A percentile compares a stretch with the other conserved stretches of the same genome.
Conservation (phyloP, 2,888 invertebrate genomes). For the Zaprionus lineosus region DNA sequence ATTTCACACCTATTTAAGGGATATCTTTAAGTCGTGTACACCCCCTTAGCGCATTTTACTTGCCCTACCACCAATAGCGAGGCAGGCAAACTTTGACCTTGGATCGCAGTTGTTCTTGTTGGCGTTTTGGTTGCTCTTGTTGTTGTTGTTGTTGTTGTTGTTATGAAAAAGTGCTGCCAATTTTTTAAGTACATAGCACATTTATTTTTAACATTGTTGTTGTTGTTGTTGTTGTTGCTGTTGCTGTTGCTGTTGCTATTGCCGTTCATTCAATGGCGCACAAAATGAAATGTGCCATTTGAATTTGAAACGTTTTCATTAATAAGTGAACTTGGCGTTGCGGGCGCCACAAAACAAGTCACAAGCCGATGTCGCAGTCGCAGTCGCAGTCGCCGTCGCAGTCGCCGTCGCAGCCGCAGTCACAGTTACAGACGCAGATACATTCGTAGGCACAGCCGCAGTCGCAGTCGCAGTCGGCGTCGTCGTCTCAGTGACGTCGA, state of each 20-base stretch:
- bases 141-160: background rate
- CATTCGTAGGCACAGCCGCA: conserved; percentile 1
- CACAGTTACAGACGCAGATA: background rate
- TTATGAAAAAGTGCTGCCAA: conserved; percentile 59
- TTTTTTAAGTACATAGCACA: conserved; percentile 25
- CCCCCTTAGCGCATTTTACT: conserved; percentile 1
- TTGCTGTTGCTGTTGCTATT: conserved; percentile 15
- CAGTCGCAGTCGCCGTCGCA: conserved; percentile 2
- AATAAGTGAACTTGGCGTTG: conserved; percentile 60
- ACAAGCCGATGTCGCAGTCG: conserved; percentile 28
- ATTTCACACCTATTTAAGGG: no score
- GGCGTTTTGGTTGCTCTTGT: background rate
- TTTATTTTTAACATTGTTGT: conserved; percentile 36
- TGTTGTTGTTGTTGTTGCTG: background rate
- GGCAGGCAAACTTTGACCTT: conserved; percentile 68
- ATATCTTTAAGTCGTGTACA: background rate
- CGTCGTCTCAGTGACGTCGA: conserved; percentile 5
- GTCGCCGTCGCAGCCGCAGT: conserved; percentile 8
- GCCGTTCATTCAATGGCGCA: conserved; percentile 53
- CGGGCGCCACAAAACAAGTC: conserved; percentile 44
- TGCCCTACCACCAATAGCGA: conserved; percentile 19
- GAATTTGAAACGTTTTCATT: conserved; percentile 72
- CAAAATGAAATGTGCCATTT: conserved; percentile 62
- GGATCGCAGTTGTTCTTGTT: conserved; percentile 24
- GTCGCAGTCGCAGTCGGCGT: background rate